Evolutionary conservation across 2,797 vertebrate species (phyloP).

Genomic region (Falco naumanni): DNA sequence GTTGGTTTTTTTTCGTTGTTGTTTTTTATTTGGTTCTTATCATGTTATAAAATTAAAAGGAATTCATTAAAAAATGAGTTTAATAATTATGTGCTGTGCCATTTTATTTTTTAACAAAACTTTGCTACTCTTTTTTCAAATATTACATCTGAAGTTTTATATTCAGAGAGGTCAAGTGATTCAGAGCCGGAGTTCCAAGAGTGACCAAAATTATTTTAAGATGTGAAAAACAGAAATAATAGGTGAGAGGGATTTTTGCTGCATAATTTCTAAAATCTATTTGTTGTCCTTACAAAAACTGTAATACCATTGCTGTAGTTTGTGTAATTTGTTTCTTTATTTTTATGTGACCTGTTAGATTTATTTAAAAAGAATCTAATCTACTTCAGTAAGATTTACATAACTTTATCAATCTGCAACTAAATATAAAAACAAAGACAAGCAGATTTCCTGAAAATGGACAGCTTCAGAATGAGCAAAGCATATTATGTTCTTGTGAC

Average conservation of each 20-base stretch:
- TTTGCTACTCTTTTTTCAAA: background rate
- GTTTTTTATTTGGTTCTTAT: background rate
- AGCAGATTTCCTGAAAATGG: background rate
- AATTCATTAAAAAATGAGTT: background rate
- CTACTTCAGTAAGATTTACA: background rate
- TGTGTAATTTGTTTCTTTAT: background rate
- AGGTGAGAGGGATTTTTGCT: background rate
- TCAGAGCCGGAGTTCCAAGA: background rate
- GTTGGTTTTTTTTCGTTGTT: no score
- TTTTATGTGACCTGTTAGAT: background rate
- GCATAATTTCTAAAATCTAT: background rate
- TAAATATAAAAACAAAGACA: conserved; percentile 7
- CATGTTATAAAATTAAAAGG: background rate
- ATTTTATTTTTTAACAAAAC: background rate
- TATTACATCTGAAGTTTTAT: background rate
- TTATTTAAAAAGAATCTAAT: conserved; percentile 12
- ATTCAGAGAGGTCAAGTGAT: background rate
- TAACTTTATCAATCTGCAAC: background rate
- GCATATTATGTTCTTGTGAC: background rate
- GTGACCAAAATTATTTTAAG: background rate
- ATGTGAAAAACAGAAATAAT: background rate
- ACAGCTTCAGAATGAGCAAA: background rate
- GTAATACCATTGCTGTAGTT: background rate
- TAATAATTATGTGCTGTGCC: background rate
- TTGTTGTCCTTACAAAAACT: background rate